Base-by-base conservation (phyloP, 2,888 invertebrate species). In the Pterobdella sp. region DNA sequence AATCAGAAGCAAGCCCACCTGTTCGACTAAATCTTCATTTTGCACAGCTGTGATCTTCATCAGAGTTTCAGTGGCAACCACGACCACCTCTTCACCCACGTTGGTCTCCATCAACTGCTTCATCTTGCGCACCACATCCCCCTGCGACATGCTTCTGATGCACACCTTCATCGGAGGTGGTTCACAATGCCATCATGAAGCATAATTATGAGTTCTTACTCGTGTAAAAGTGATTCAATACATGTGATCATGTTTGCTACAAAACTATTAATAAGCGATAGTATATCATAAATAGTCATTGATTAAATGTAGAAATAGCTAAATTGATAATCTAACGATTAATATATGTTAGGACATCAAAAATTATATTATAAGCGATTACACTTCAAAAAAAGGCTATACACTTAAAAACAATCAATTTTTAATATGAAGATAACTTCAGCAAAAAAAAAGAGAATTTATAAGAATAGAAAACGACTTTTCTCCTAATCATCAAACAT, bases 51-150 rank as follows among this genome's bases (percentile, higher is more conserved):
- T 95, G 79, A 96, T 88, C 77, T 91, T 88, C 79, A 91, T 89
- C 63, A 96, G 87, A 7, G 94, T 90, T 83, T 95, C 94, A 79
- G 94, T 94, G 10, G 93, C 91, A 76, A 90, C 86, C 65, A 90
- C 90, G 36, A 92, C 88, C 84, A 92, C 88, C 60, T 42, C 49
- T 22, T 42, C 49, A 82, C 94, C 93, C 74, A 89, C 88, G 78
- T 94, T 88, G 52, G 89, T 87, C 85, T 84, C 85, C 90, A 98
- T 94, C 22, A 94, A 94, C 76, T 88, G 87, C 84, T 94, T 94
- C 76, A 98, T 85, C 0, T 94, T 91, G 73, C 89, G 88, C 84
- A 97, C 91, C 82, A 94, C 92, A 76, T 94, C 93, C 1, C 91
- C 90, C 84, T 92, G 91, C 22, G 91, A 79, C 81, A 84, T 81